These are phyloP conservation scores for Scolanthus callimorphus DNA, from an alignment of 92 coral and sea anemone species.

Conservation along the genomic window DNA sequence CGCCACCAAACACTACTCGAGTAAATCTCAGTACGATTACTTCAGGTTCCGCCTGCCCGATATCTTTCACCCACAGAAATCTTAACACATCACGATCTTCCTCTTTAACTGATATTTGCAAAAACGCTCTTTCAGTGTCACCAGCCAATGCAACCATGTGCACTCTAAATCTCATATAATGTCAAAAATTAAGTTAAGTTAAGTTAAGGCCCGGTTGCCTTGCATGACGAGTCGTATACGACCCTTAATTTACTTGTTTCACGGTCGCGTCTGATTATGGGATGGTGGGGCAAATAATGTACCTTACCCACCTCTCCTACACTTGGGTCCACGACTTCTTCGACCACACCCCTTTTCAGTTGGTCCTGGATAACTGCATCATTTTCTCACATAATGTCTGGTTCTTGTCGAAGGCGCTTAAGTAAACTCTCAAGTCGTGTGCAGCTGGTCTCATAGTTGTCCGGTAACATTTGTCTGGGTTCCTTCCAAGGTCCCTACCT, in stretches of 20 bases:
- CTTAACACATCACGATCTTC: constrained; percentile 16
- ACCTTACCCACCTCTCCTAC: constrained; percentile 24
- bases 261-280: constrained; percentile 54
- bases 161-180: constrained; percentile 34
- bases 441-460: too few relatives aligned
- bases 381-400: constrained; percentile 38
- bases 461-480: constrained; percentile 31
- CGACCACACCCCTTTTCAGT: constrained; percentile 41
- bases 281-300: constrained; percentile 68
- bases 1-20: constrained; percentile 21
- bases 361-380: constrained; percentile 47
- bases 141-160: constrained; percentile 23
- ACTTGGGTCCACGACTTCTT: constrained; percentile 17
- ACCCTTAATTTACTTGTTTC: too few relatives aligned
- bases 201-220: constrained; percentile 42
- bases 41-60: constrained; percentile 5
- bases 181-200: too few relatives aligned
- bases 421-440: too few relatives aligned
- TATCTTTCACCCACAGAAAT: constrained; percentile 31
- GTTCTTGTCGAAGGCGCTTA: constrained; percentile 25
- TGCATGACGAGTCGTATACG: constrained; percentile 67
- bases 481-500: too few relatives aligned
- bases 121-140: constrained; percentile 49
- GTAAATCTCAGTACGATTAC: constrained; percentile 12
- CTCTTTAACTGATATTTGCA: constrained; percentile 14